Evolutionary conservation across 2,113 vertebrate species (phyloP).

Genomic region (Arvicanthis niloticus): DNA sequence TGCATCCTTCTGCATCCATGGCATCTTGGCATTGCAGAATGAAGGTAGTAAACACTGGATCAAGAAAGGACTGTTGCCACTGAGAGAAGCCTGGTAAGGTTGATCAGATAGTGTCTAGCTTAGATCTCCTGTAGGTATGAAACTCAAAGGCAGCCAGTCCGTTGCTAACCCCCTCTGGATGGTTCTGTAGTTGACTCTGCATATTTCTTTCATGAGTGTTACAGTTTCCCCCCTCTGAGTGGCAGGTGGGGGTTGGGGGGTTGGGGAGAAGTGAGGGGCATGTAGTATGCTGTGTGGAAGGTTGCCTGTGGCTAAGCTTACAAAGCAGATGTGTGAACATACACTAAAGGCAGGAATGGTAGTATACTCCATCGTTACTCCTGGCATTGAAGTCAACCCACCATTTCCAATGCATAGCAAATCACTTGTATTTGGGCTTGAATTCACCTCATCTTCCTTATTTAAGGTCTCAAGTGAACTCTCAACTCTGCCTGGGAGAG

Average conservation of each 20-base stretch:
- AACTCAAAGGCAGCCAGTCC: neutral
- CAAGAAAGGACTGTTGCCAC: neutral
- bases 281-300: neutral
- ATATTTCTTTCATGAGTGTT: neutral
- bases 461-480: neutral
- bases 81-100: neutral
- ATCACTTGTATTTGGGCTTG: conserved; percentile 5
- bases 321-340: neutral
- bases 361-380: neutral
- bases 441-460: neutral
- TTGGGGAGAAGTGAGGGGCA: neutral
- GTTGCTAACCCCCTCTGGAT: neutral
- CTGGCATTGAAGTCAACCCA: neutral
- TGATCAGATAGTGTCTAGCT: neutral
- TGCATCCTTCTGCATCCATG: neutral
- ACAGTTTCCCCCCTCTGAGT: neutral
- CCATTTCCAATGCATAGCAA: neutral
- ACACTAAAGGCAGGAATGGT: neutral
- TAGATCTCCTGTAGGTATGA: neutral
- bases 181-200: neutral
- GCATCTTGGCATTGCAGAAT: neutral
- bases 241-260: neutral
- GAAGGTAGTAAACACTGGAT: neutral
- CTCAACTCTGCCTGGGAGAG: neutral
- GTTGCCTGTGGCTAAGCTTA: neutral